A percentile compares a stretch with the other conserved stretches of the same genome.
phyloP scores from a whole-genome alignment of 2,113 vertebrate species.

The Lepus americanus region DNA sequence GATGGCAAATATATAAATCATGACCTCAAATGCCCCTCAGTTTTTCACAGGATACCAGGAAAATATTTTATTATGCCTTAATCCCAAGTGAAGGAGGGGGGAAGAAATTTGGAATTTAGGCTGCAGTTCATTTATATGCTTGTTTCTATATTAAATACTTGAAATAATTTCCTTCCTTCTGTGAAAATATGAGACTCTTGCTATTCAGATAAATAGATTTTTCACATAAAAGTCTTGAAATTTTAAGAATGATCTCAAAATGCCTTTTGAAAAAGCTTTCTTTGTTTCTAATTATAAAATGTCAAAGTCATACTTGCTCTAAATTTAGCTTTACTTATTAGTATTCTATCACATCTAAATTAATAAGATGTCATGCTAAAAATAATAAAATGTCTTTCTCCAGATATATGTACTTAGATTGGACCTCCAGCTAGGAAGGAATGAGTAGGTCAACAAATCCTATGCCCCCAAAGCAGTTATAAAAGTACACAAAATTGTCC shows the following conservation, averaged over 20 bases:
- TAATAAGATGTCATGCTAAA: not conserved
- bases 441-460: not conserved
- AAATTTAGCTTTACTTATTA: conserved; percentile 56
- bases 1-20: not conserved
- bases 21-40: not conserved
- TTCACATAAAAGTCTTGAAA: conserved; percentile 59
- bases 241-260: conserved; percentile 47
- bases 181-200: conserved; percentile 34
- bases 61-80: conserved; percentile 20
- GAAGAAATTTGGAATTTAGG: conserved; percentile 43
- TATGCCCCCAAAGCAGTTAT: not conserved
- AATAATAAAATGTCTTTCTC: conserved; percentile 48
- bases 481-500: conserved; percentile 3
- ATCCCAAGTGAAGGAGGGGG: conserved; percentile 29
- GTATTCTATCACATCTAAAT: conserved; percentile 4
- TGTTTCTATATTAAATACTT: conserved; percentile 67
- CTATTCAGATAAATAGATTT: conserved; percentile 36
- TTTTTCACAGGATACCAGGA: not conserved
- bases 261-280: conserved; percentile 43
- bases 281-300: conserved; percentile 56
- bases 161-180: conserved; percentile 61
- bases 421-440: not conserved
- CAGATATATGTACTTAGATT: not conserved
- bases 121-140: conserved; percentile 35
- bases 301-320: conserved; percentile 38